These are phyloP conservation scores for Sminthurinus signatus DNA, from an alignment of 1,140 invertebrate genomes.

Conservation along the genomic window DNA sequence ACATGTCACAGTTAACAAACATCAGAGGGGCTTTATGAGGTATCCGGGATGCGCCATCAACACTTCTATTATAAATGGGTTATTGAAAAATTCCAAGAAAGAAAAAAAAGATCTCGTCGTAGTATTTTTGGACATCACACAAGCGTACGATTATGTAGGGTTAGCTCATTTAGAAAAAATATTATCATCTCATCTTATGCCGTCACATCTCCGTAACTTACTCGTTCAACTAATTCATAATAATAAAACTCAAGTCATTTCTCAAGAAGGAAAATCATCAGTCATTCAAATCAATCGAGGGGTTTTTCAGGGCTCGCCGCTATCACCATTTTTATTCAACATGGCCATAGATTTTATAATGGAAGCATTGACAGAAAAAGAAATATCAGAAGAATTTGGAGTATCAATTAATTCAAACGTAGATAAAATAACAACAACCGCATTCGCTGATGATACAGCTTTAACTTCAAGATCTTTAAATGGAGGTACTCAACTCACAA, in stretches of 20 bases:
- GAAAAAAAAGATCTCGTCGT: not conserved
- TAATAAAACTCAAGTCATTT: not conserved
- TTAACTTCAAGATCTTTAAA: too few species aligned
- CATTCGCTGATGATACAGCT: too few species aligned
- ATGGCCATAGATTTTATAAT: not conserved
- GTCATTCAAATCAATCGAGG: not conserved
- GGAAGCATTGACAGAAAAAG: not conserved
- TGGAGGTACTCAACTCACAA: too few species aligned
- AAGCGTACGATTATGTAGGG: constrained; percentile 2
- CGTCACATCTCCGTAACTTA: not conserved
- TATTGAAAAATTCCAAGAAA: not conserved
- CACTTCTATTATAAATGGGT: not conserved
- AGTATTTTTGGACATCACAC: not conserved
- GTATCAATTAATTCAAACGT: too few species aligned
- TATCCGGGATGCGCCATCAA: constrained; percentile 2
- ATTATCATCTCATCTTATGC: not conserved
- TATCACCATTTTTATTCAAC: not conserved
- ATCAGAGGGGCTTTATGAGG: not conserved
- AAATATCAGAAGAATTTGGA: too few species aligned
- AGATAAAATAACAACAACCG: too few species aligned
- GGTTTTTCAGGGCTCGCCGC: not conserved
- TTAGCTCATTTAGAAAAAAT: not conserved
- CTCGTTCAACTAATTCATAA: not conserved
- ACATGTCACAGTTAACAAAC: not conserved
- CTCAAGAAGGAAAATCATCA: not conserved